Evolutionary conservation across 2,888 invertebrate species (phyloP).

Genomic region (Selenia dentaria): DNA sequence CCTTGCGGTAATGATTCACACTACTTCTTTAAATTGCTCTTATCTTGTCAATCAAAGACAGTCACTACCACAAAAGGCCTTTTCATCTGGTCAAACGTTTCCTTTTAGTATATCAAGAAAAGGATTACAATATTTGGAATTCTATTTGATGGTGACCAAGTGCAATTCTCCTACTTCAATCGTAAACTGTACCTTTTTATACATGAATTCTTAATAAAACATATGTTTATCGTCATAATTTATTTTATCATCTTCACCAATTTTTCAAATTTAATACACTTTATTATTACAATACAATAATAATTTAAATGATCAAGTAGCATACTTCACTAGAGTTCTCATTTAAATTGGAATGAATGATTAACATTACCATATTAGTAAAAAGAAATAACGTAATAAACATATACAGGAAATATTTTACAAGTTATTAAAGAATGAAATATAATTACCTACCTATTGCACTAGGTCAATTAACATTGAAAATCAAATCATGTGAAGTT

Average conservation of each 20-base stretch:
- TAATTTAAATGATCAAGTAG: constrained; percentile 83
- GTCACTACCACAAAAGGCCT: too few relatives aligned
- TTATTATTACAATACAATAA: constrained; percentile 83
- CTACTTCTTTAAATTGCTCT: too few relatives aligned
- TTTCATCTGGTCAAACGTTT: too few relatives aligned
- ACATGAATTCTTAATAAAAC: too few relatives aligned
- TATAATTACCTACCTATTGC: constrained; percentile 76
- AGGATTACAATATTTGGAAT: too few relatives aligned
- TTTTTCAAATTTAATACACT: constrained; percentile 81
- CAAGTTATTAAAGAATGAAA: constrained; percentile 56
- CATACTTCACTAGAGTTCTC: constrained; percentile 77
- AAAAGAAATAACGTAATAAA: constrained; percentile 80
- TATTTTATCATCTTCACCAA: constrained; percentile 83
- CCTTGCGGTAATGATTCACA: too few relatives aligned
- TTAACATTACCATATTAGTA: constrained; percentile 77
- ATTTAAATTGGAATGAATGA: constrained; percentile 84
- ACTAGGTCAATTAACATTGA: constrained; percentile 51
- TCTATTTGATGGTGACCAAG: too few relatives aligned
- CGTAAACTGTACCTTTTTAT: too few relatives aligned
- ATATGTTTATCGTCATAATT: constrained; percentile 71
- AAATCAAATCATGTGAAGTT: constrained; percentile 37
- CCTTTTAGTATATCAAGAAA: too few relatives aligned
- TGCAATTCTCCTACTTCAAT: too few relatives aligned
- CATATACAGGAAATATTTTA: constrained; percentile 67
- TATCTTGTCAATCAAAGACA: too few relatives aligned